These are phyloP conservation scores for Narcine bancroftii DNA, from an alignment of 2,113 vertebrate genomes.

Conservation along the genomic window DNA sequence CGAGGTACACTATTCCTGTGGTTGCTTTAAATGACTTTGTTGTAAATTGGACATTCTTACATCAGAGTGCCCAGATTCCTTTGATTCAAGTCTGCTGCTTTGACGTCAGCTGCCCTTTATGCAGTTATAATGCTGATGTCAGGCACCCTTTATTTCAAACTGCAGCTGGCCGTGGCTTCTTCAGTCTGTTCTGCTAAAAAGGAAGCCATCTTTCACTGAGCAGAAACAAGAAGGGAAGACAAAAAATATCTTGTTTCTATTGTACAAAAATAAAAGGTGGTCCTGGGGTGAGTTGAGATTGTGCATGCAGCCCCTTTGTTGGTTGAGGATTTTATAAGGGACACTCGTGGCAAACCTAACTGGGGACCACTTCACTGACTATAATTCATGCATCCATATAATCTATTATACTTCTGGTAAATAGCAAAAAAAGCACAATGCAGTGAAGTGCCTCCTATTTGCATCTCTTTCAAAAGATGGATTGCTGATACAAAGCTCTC, in stretches of 20 bases:
- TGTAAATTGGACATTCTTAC: neutral
- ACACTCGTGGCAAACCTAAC: neutral
- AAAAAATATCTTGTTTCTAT: conserved; percentile 26
- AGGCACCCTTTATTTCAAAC: neutral
- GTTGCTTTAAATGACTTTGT: neutral
- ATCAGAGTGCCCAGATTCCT: neutral
- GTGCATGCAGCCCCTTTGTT: conserved; percentile 7
- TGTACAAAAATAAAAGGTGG: neutral
- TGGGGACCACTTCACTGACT: neutral
- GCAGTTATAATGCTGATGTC: neutral
- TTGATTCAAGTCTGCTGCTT: neutral
- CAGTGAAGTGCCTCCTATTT: conserved; percentile 20
- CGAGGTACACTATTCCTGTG: neutral
- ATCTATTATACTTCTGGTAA: conserved; percentile 1
- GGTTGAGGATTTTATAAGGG: neutral
- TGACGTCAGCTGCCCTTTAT: neutral
- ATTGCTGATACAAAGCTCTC: conserved; percentile 13
- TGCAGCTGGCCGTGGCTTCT: conserved; percentile 17
- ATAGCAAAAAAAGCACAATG: conserved; percentile 8
- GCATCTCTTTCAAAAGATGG: conserved; percentile 26
- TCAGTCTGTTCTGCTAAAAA: neutral
- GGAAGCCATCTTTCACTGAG: neutral
- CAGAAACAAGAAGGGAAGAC: neutral
- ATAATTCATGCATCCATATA: conserved; percentile 16
- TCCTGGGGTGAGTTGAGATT: neutral